These are phyloP conservation scores for Nomada flava DNA, from an alignment of 2,888 invertebrate genomes.

Conservation along the genomic window DNA sequence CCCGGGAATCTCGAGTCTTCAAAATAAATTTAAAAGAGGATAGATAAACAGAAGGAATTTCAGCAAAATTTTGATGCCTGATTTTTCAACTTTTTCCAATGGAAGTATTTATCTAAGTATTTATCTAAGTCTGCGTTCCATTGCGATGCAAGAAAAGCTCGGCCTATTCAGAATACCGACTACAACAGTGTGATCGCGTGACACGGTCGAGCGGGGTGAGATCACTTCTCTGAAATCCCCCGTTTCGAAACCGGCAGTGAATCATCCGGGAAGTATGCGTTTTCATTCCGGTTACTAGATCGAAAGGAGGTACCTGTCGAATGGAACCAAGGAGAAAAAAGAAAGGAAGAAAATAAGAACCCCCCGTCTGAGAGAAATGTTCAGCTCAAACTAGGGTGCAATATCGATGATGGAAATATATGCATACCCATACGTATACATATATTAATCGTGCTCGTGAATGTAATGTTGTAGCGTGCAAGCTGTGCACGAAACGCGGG, in stretches of 20 bases:
- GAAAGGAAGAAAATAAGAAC: background rate
- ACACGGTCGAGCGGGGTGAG: conserved; percentile 31
- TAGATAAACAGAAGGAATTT: too few species aligned
- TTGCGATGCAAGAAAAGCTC: conserved; percentile 14
- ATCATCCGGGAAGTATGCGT: conserved; percentile 38
- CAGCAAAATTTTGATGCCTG: too few species aligned
- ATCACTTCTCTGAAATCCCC: conserved; percentile 41
- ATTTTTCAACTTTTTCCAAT: too few species aligned
- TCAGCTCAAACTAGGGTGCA: background rate
- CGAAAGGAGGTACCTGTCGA: background rate
- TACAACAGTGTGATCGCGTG: conserved; percentile 25
- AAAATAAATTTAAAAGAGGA: too few species aligned
- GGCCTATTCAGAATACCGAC: conserved; percentile 32
- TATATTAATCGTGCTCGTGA: background rate
- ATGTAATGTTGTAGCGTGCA: background rate
- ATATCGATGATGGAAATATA: background rate
- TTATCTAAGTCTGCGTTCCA: too few species aligned
- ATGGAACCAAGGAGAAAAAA: background rate
- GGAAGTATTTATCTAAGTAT: too few species aligned
- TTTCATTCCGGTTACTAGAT: conserved; percentile 16
- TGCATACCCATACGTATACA: too few species aligned
- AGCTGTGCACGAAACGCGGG: background rate
- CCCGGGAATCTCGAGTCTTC: too few species aligned
- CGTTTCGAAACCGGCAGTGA: conserved; percentile 37
- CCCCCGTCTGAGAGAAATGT: background rate